Conservation (phyloP, 2,888 invertebrate genomes). For the Erebia aethiops region DNA sequence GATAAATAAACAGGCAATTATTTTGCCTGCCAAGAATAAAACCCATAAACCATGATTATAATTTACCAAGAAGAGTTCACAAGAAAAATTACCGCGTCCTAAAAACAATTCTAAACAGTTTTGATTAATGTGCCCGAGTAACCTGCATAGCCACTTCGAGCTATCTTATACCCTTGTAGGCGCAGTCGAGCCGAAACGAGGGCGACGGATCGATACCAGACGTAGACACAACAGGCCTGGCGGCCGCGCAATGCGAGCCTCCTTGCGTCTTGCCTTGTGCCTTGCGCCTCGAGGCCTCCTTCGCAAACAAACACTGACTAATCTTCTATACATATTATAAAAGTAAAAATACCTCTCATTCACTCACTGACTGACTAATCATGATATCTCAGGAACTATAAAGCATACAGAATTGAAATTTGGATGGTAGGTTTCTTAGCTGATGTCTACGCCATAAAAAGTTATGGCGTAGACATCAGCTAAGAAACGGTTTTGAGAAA, state of each 20-base stretch:
- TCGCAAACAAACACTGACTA: constrained; percentile 35
- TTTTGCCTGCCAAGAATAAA: background rate
- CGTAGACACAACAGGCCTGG: constrained; percentile 71
- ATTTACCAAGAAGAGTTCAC: background rate
- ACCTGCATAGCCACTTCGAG: constrained; percentile 57
- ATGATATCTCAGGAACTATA: too few relatives aligned
- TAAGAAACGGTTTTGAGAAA: too few relatives aligned
- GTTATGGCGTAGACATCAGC: too few relatives aligned
- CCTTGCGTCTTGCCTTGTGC: constrained; percentile 28
- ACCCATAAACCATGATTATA: background rate
- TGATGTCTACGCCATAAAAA: too few relatives aligned
- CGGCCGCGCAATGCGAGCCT: constrained; percentile 44
- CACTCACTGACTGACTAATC: too few relatives aligned
- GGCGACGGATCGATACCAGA: constrained; percentile 84
- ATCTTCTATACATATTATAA: too few relatives aligned
- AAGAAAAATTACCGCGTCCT: constrained; percentile 23
- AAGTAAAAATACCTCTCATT: too few relatives aligned
- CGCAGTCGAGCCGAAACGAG: constrained; percentile 75
- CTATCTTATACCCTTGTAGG: constrained; percentile 61
- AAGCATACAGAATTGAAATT: too few relatives aligned
- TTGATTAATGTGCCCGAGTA: constrained; percentile 45
- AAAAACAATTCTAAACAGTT: constrained; percentile 41
- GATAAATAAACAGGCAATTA: background rate
- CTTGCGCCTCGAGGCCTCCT: constrained; percentile 30
- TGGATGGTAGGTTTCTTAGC: too few relatives aligned